Conservation (phyloP, 2,113 vertebrate genomes). For the Salvelinus alpinus region DNA sequence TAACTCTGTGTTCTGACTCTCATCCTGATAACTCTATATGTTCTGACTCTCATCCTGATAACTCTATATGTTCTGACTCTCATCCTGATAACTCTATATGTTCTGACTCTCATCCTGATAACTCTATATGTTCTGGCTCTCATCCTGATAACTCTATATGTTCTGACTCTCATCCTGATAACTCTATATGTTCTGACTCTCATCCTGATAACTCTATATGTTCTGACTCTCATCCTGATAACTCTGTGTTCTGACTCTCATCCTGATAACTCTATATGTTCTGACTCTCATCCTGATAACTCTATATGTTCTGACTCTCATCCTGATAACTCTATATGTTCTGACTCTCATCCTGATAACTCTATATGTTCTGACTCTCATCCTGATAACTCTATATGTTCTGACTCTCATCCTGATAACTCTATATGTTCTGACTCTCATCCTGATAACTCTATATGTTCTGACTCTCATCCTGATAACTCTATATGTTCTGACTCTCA, state of each 20-base stretch:
- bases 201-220: slow-evolving; percentile 17
- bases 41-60: slow-evolving; percentile 35
- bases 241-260: no score
- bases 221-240: slow-evolving; percentile 35
- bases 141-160: slow-evolving; percentile 9
- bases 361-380: slow-evolving; percentile 42
- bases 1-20: no score
- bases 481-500: slow-evolving; percentile 42
- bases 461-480: no score
- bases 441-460: slow-evolving; percentile 16
- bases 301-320: slow-evolving; percentile 42
- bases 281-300: slow-evolving; percentile 24
- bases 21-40: slow-evolving; percentile 15
- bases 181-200: slow-evolving; percentile 46
- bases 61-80: no score
- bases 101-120: slow-evolving; percentile 35
- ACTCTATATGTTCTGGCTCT: slow-evolving; percentile 43
- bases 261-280: no score
- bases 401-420: slow-evolving; percentile 23
- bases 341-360: no score
- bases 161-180: no score
- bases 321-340: slow-evolving; percentile 8
- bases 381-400: slow-evolving; percentile 31
- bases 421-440: neutral
- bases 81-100: slow-evolving; percentile 14